Evolutionary conservation across 1,140 invertebrate genomes (phyloP).

Genomic region (Temnothorax curvispinosus): DNA sequence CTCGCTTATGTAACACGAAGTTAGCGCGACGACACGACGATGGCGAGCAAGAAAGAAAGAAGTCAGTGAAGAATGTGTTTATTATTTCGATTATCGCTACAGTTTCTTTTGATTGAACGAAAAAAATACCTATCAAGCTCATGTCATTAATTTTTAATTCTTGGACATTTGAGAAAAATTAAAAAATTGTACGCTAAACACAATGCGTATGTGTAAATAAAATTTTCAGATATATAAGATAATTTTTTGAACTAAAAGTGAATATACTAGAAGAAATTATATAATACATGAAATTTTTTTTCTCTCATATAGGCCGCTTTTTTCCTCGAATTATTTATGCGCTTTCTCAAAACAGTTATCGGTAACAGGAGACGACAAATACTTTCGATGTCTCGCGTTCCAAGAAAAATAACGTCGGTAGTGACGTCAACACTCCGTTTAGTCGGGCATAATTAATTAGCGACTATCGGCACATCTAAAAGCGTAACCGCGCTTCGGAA

Average conservation of each 20-base stretch:
- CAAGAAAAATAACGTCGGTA: slow-evolving; percentile 33
- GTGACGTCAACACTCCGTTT: slow-evolving; percentile 31
- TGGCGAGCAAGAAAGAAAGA: not conserved
- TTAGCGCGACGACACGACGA: slow-evolving; percentile 46
- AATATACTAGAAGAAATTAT: not conserved
- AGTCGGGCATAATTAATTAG: slow-evolving; percentile 37
- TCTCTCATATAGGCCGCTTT: not conserved
- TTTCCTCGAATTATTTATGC: not conserved
- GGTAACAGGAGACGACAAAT: not conserved
- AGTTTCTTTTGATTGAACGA: not conserved
- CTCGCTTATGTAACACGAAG: slow-evolving; percentile 68
- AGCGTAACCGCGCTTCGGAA: slow-evolving; percentile 9
- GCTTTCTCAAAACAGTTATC: not conserved
- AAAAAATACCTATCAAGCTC: not conserved
- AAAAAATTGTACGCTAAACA: not conserved
- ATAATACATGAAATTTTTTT: not conserved
- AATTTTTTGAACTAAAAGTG: not conserved
- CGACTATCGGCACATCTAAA: slow-evolving; percentile 37
- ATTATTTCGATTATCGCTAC: not conserved
- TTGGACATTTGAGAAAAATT: not conserved
- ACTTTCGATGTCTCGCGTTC: not conserved
- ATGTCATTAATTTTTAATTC: not conserved
- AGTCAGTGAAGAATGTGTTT: not conserved
- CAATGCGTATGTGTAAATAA: not conserved
- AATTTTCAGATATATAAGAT: not conserved